Evolutionary conservation across 1,140 invertebrate genomes (phyloP).

Genomic region (Papilio machaon): DNA sequence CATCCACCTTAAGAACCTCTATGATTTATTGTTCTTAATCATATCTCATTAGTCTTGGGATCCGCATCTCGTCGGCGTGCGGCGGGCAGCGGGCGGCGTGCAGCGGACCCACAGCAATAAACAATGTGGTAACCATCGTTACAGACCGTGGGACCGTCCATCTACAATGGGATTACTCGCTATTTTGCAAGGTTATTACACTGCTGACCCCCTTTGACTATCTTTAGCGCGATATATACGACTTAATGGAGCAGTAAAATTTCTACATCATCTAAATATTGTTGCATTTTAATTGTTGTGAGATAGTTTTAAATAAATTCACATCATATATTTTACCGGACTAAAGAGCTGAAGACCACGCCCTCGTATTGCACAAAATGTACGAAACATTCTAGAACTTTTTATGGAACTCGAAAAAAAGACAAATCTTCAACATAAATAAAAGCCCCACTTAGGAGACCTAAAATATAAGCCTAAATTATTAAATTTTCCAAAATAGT

Average conservation of each 20-base stretch:
- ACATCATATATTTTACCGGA: neutral
- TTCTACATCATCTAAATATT: conserved; percentile 16
- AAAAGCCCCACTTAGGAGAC: no score
- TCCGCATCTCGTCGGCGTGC: neutral
- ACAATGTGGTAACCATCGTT: conserved; percentile 14
- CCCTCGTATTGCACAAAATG: neutral
- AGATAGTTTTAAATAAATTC: neutral
- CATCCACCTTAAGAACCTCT: neutral
- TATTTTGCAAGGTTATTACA: conserved; percentile 28
- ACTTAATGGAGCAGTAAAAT: conserved; percentile 23
- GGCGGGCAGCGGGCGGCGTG: neutral
- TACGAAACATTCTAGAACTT: neutral
- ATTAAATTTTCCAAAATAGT: no score
- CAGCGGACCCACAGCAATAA: neutral
- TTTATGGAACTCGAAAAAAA: no score
- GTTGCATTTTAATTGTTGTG: conserved; percentile 22
- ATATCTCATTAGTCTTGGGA: conserved; percentile 6
- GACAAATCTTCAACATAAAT: no score
- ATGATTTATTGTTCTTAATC: neutral
- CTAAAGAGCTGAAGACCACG: neutral
- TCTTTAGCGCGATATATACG: conserved; percentile 9
- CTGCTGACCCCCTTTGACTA: conserved; percentile 19
- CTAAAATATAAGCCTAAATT: no score
- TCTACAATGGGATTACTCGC: conserved; percentile 23
- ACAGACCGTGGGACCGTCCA: neutral